Evolutionary conservation across 2,113 vertebrate species (phyloP).

Genomic region (Hypocryptadius cinnamomeus): DNA sequence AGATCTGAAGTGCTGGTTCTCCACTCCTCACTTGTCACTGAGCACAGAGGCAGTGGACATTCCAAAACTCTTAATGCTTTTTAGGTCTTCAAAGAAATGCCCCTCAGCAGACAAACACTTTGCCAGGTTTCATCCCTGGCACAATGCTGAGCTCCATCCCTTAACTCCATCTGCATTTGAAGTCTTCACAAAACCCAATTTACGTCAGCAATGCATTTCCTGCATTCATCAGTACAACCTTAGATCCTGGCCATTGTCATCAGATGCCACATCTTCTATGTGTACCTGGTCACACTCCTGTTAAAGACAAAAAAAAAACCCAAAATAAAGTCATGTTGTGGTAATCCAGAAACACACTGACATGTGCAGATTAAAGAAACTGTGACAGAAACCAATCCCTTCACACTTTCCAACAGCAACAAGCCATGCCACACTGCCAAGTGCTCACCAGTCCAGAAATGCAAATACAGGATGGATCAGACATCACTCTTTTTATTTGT

Average conservation of each 20-base stretch:
- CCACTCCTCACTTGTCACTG: background rate
- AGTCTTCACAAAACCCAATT: background rate
- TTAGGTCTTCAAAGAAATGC: background rate
- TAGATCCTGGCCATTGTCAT: slow-evolving; percentile 97
- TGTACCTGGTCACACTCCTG: slow-evolving; percentile 99
- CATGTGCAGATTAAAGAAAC: background rate
- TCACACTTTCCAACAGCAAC: background rate
- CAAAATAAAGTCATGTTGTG: background rate
- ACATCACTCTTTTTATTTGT: background rate
- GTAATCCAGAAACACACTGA: background rate
- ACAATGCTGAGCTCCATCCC: background rate
- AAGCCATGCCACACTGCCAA: background rate
- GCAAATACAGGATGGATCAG: background rate
- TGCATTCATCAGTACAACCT: slow-evolving; percentile 62
- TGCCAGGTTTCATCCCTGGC: background rate
- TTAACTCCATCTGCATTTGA: background rate
- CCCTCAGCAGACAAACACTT: background rate
- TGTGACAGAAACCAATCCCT: background rate
- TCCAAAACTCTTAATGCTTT: background rate
- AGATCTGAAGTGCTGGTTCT: background rate
- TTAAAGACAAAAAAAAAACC: background rate
- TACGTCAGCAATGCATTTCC: background rate
- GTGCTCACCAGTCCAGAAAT: background rate
- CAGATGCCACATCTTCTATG: slow-evolving; percentile 93
- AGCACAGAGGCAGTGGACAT: background rate